A percentile compares a stretch with the other conserved stretches of the same genome.
Evolutionary conservation across 2,797 vertebrate genomes (phyloP).

Genomic region (Scolopax rusticola): DNA sequence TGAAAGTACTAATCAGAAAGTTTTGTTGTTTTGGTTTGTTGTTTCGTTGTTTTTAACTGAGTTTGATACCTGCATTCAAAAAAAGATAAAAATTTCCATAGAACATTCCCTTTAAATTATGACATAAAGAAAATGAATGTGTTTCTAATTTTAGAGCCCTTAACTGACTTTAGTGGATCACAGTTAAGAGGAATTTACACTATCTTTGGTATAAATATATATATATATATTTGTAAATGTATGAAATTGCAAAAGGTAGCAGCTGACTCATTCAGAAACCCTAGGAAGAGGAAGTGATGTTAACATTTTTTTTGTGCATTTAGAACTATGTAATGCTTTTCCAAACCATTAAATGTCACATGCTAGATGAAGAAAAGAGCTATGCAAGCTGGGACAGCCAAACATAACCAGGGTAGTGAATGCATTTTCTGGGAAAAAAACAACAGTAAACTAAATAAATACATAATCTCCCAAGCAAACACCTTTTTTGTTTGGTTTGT

Average conservation of each 20-base stretch:
- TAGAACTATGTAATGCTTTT: not conserved
- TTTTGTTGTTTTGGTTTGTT: not conserved
- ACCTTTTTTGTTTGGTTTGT: no score
- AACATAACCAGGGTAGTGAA: not conserved
- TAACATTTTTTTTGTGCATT: no score
- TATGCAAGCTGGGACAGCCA: not conserved
- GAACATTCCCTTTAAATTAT: not conserved
- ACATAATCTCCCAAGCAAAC: rapidly evolving
- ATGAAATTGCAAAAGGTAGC: not conserved
- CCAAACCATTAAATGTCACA: not conserved
- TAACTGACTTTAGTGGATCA: not conserved
- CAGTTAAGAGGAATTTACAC: not conserved
- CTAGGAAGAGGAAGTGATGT: not conserved
- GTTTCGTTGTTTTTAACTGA: not conserved
- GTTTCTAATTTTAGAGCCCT: not conserved
- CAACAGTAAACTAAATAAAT: not conserved
- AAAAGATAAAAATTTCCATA: not conserved
- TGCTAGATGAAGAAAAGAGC: not conserved
- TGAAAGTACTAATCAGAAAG: not conserved
- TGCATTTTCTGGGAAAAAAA: not conserved
- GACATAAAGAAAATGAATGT: not conserved
- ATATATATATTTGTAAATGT: no score
- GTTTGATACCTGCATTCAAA: not conserved
- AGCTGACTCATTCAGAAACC: not conserved
- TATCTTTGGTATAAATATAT: not conserved